Evolutionary conservation across 2,888 invertebrate genomes (phyloP), one percentile per base, ranked within the genome.

Genomic region (Sminthurides aquaticus): DNA sequence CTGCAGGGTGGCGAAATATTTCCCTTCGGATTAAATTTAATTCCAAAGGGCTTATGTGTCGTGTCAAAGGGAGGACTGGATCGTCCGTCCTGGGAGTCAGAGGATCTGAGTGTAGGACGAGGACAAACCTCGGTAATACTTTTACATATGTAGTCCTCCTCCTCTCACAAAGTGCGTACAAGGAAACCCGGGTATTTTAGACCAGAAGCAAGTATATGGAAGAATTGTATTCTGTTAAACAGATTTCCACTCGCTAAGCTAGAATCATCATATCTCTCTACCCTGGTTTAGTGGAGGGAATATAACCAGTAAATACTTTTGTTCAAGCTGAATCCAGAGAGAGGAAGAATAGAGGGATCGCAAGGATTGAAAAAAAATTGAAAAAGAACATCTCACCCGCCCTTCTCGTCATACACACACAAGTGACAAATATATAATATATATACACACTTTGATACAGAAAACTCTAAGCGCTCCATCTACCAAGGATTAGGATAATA

Each of bases 1-100:
- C 70, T 69, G 69, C 71, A 73, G 73, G 73, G 73, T 73, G 73
- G 73, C 71, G 68, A 70, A 73, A 69, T 71, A 71, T 71, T 73
- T 70, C 73, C 70, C 67, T 70, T 67, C 69, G 71, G 73, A 73
- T 73, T 73, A 73, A 70, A 67, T 71, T 69, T 71, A 71, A 71
- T 73, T 73, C 73, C 69, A 69, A 65, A 59, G 63, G 67, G 64
- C 67, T 67, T 69, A 65, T 65, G 63, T 57, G 52, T 48, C 54
- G 57, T 64, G 64, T 64, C 64, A 64, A 64, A 64, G 28, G 29
- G 57, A 62, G 59, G 49, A 34, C 43, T 34, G 43, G 43, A n/a
- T 34, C 5, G 43, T 60, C 52, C 25, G 55, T 20, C 24, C 49
- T 11, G 49, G 60, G 60, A 52, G 60, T 55, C 25, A 25, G 22